Conservation (phyloP, 1,140 invertebrate species). For the Rhynchophorus ferrugineus region DNA sequence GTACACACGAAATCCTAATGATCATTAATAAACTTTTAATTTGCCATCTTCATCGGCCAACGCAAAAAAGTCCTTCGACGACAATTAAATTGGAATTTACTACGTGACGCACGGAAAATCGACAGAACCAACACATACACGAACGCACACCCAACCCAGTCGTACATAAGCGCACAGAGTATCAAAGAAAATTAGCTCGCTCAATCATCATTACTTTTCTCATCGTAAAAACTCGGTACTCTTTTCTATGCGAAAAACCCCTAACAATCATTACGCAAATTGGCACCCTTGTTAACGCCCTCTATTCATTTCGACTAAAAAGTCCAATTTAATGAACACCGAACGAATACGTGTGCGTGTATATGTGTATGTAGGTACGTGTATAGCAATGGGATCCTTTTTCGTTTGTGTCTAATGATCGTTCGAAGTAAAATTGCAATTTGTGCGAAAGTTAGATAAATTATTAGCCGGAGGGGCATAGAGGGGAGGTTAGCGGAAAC, state of each 20-base stretch:
- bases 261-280: background rate
- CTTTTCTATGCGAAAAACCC: background rate
- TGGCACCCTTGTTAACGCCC: background rate
- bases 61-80: no score
- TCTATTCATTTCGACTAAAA: background rate
- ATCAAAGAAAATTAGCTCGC: no score
- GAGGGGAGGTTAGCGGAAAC: background rate
- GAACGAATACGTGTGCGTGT: background rate
- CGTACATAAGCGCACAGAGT: no score
- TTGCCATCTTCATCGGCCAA: no score
- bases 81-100: no score
- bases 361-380: background rate
- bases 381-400: constrained; percentile 1
- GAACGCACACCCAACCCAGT: no score
- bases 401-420: constrained; percentile 5
- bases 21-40: no score
- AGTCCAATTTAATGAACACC: background rate
- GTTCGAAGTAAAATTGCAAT: constrained; percentile 9
- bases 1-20: no score
- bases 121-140: no score
- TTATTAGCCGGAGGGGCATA: constrained; percentile 8
- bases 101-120: no score
- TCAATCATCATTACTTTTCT: no score
- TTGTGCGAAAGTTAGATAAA: constrained; percentile 21
- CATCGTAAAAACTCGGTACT: background rate